Conservation (phyloP, 2,888 invertebrate species). For the Pediacus dermestoides region DNA sequence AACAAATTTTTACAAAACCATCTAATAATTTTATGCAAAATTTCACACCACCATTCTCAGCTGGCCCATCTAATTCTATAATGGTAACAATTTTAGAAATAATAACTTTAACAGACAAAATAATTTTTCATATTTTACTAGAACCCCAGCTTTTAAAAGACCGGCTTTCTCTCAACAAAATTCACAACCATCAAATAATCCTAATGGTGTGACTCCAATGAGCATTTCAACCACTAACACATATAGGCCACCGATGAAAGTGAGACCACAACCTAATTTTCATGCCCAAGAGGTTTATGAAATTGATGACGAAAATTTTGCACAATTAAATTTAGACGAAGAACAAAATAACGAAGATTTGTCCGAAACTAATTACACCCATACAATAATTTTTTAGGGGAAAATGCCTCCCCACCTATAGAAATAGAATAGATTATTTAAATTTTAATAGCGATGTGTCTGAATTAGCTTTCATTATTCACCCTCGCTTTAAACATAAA, state of each 20-base stretch:
- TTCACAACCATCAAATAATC: not conserved
- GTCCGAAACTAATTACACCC: not conserved
- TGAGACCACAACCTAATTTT: slow-evolving; percentile 1
- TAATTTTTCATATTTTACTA: too few species aligned
- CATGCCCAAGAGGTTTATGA: too few species aligned
- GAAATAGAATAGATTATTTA: not conserved
- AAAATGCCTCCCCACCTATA: not conserved
- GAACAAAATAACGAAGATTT: not conserved
- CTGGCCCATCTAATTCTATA: too few species aligned
- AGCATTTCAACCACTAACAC: not conserved
- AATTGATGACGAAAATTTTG: not conserved
- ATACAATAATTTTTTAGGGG: slow-evolving; percentile 4
- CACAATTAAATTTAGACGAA: not conserved
- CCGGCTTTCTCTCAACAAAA: not conserved
- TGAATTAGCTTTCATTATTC: slow-evolving; percentile 8
- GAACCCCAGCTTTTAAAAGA: too few species aligned
- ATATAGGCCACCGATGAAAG: too few species aligned
- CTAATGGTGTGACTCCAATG: not conserved
- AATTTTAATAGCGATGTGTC: not conserved
- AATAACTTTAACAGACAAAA: too few species aligned
- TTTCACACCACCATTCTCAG: too few species aligned
- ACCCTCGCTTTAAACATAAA: slow-evolving; percentile 5
- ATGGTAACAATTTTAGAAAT: too few species aligned
- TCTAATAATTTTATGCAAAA: too few species aligned
- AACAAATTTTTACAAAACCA: not conserved